Conservation (phyloP, 2,888 invertebrate genomes). For the Eupsilia transversa region DNA sequence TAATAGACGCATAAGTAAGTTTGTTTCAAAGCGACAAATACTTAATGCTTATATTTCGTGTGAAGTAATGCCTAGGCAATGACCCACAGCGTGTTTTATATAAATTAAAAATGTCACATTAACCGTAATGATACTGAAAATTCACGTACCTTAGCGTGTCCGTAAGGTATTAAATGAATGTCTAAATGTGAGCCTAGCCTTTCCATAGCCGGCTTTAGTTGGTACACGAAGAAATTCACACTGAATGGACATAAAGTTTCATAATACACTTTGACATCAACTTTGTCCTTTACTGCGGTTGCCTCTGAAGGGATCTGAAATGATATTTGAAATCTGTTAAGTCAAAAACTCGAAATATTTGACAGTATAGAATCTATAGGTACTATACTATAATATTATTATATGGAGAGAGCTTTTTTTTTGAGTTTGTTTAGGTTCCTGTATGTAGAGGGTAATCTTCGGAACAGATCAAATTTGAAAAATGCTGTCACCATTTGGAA, state of each 20-base stretch:
- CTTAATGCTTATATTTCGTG: slow-evolving; percentile 58
- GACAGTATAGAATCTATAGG: neutral
- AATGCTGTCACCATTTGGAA: no score
- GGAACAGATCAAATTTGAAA: no score
- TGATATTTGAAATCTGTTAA: slow-evolving; percentile 15
- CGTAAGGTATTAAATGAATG: slow-evolving; percentile 94
- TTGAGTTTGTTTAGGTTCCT: no score
- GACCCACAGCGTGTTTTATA: slow-evolving; percentile 43
- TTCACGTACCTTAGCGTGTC: slow-evolving; percentile 92
- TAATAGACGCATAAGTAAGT: slow-evolving; percentile 18
- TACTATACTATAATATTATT: no score
- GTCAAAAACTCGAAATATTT: neutral
- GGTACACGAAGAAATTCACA: slow-evolving; percentile 92
- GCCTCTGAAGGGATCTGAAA: slow-evolving; percentile 50
- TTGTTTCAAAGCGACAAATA: slow-evolving; percentile 26
- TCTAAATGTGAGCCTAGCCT: slow-evolving; percentile 91
- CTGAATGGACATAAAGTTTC: slow-evolving; percentile 95
- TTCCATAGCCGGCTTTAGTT: slow-evolving; percentile 92
- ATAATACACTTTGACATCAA: slow-evolving; percentile 90
- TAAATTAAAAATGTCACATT: slow-evolving; percentile 57
- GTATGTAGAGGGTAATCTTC: no score
- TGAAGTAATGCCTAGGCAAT: slow-evolving; percentile 31
- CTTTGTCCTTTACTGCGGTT: slow-evolving; percentile 57
- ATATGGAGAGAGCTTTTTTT: no score
- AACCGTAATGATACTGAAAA: slow-evolving; percentile 45